Base-by-base conservation (phyloP, 2,113 vertebrate species). In the Apeltes quadracus region DNA sequence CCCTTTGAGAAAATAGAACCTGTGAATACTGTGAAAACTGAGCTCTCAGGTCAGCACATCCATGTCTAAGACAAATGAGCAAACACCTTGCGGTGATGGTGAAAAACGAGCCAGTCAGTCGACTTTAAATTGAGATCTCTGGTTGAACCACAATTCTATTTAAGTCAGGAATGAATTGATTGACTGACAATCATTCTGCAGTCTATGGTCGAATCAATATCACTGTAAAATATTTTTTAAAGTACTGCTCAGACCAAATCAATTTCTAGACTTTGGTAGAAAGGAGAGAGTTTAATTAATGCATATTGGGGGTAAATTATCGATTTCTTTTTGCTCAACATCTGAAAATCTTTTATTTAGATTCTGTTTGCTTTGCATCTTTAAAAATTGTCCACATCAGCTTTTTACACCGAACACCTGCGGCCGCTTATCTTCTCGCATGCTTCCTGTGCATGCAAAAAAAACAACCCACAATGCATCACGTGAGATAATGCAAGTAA, bases 371-470 rank as follows among this genome's bases (percentile, higher is more conserved):
- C 79, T 69, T 57, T 79, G 58, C 62, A 81, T 70, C 44, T 79
- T 76, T 54, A 81, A 83, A 76, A 83, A 76, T 64, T 61, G 66
- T 79, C 61, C 62, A 57, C 44, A 72, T 85, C 84, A 82, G 79
- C 79, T 75, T 78, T 79, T 75, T 75, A 22, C 66, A 54, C 55
- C 61, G 29, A 84, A 82, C 62, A 82, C 72, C 75, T 83, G 72
- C 64, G 63, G 69, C 22, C 20, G 29, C 55, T 78, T 41, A 23
- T 62, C 64, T 62, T 18, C 71, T 15, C 23, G 13, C 62, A 73
- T 50, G 44, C 53, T 48, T 62, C 51, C 59, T 48, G 25, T 72
- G 53, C 68, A 67, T 23, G 68, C 66, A n/a, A n/a, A n/a, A n/a
- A n/a, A n/a, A n/a, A n/a, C n/a, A n/a, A n/a, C n/a, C n/a, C n/a